Evolutionary conservation across 2,888 invertebrate genomes (phyloP).

Genomic region (Rhingia campestris): DNA sequence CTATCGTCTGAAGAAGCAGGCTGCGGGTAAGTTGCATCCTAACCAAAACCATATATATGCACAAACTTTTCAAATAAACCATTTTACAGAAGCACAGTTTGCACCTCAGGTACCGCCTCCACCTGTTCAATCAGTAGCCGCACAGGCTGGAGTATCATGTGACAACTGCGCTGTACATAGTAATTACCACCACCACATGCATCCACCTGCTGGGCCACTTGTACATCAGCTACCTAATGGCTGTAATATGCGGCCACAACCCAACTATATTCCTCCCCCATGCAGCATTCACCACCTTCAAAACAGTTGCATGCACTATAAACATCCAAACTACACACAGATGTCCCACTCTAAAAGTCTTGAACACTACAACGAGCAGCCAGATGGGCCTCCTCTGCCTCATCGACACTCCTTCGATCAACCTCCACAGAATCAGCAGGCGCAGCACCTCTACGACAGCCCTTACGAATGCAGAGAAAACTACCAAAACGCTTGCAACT

Average conservation of each 20-base stretch:
- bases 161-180: conserved; percentile 72
- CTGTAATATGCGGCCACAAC: conserved; percentile 68
- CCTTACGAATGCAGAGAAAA: conserved; percentile 81
- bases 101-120: conserved; percentile 67
- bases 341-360: conserved; percentile 82
- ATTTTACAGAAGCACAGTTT: conserved; percentile 67
- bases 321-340: conserved; percentile 72
- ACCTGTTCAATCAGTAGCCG: conserved; percentile 31
- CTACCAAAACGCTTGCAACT: conserved; percentile 76
- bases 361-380: conserved; percentile 81
- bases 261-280: conserved; percentile 57
- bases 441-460: conserved; percentile 78
- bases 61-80: background rate
- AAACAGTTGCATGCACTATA: conserved; percentile 49
- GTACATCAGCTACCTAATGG: conserved; percentile 74
- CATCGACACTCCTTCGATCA: conserved; percentile 83
- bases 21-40: conserved; percentile 59
- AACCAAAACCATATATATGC: background rate
- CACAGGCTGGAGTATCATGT: conserved; percentile 59
- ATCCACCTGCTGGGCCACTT: conserved; percentile 69
- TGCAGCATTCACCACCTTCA: conserved; percentile 68
- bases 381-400: conserved; percentile 76
- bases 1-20: conserved; percentile 78
- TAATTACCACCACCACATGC: conserved; percentile 71
- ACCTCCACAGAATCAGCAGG: conserved; percentile 77